Conservation (phyloP, 2,888 invertebrate genomes). For the Marasmarcha lunaedactyla region DNA sequence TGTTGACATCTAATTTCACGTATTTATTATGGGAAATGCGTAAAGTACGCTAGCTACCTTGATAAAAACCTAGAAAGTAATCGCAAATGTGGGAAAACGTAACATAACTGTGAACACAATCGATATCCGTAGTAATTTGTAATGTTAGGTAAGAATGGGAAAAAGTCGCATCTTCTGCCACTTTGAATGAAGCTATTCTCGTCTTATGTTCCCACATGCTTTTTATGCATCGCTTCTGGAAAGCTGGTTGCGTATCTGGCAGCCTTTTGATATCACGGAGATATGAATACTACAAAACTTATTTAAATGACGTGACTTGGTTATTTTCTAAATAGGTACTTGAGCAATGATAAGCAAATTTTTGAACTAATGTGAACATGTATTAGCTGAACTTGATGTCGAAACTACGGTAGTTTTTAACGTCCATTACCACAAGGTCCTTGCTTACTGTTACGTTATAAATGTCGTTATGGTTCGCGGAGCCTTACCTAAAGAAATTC, state of each 20-base stretch:
- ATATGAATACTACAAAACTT: too few species aligned
- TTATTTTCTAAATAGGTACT: too few species aligned
- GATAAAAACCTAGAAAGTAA: conserved; percentile 44
- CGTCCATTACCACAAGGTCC: too few species aligned
- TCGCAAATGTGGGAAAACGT: conserved; percentile 30
- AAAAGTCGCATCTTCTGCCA: conserved; percentile 29
- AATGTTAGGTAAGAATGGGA: conserved; percentile 50
- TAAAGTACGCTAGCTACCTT: neutral
- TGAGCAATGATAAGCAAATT: too few species aligned
- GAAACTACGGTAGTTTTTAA: too few species aligned
- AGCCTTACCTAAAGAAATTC: too few species aligned
- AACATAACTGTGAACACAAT: conserved; percentile 42
- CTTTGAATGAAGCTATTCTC: conserved; percentile 37
- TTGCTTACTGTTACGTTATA: too few species aligned
- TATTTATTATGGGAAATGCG: conserved; percentile 19
- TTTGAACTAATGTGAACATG: too few species aligned
- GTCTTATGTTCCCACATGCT: conserved; percentile 37
- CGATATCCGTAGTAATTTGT: conserved; percentile 54
- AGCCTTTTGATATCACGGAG: too few species aligned
- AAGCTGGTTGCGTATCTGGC: conserved; percentile 21
- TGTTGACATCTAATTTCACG: neutral
- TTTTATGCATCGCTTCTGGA: conserved; percentile 31
- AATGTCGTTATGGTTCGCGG: too few species aligned
- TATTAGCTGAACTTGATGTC: too few species aligned
- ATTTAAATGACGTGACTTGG: too few species aligned